Percentiles rank a stretch among this genome's conserved stretches.
These are phyloP conservation scores for Melolontha melolontha DNA, from an alignment of 2,888 invertebrate species.

Conservation along the genomic window DNA sequence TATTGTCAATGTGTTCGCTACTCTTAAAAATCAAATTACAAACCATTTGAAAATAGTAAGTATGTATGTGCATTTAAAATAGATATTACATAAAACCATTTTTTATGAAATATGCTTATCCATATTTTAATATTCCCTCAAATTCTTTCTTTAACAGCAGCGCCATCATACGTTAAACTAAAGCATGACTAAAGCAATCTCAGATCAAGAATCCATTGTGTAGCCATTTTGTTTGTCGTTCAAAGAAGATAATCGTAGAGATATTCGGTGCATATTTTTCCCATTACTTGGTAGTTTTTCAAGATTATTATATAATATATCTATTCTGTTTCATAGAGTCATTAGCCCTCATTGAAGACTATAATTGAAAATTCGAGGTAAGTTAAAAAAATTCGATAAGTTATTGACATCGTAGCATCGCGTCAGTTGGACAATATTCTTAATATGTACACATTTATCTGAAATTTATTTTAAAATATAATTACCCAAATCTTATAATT, in stretches of 20 bases:
- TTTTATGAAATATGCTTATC: too few species aligned
- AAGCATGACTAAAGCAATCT: neutral
- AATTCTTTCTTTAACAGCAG: neutral
- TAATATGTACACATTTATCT: constrained; percentile 3
- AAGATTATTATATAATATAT: constrained; percentile 38
- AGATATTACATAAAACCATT: too few species aligned
- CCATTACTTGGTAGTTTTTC: constrained; percentile 39
- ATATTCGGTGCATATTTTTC: constrained; percentile 39
- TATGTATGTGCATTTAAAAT: too few species aligned
- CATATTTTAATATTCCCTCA: too few species aligned
- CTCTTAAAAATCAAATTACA: too few species aligned
- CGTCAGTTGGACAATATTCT: constrained; percentile 10
- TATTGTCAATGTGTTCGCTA: too few species aligned
- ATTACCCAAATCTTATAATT: neutral
- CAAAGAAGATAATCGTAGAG: constrained; percentile 37
- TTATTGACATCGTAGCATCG: constrained; percentile 42
- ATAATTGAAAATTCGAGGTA: constrained; percentile 45
- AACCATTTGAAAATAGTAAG: too few species aligned
- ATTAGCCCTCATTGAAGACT: constrained; percentile 45
- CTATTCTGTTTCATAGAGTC: constrained; percentile 33
- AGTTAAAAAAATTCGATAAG: constrained; percentile 46
- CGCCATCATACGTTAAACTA: constrained; percentile 8
- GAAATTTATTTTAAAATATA: constrained; percentile 12
- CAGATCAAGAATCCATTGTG: neutral
- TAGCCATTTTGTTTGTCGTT: constrained; percentile 43